Conservation (phyloP, 2,113 vertebrate genomes). For the Thalassoma bifasciatum region DNA sequence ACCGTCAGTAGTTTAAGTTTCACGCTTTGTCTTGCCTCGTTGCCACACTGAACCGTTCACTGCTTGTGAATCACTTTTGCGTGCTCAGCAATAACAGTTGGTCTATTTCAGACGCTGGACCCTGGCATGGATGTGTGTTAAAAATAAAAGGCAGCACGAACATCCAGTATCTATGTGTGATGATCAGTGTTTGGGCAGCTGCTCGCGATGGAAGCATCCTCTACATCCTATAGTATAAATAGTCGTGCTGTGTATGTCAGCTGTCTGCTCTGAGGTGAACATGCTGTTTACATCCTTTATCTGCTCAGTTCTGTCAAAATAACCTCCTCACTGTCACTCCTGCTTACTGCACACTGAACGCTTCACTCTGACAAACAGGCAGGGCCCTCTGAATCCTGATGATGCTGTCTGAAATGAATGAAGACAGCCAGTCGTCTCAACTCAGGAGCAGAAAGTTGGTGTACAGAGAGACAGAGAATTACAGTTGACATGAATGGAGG, state of each 20-base stretch:
- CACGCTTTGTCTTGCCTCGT: background rate
- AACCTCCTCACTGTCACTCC: background rate
- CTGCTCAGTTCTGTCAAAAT: constrained; percentile 22
- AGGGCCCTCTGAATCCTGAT: constrained; percentile 35
- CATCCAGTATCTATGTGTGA: constrained; percentile 14
- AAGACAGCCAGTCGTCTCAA: constrained; percentile 49
- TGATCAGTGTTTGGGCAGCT: constrained; percentile 54
- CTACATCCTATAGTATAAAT: constrained; percentile 33
- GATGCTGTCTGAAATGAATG: constrained; percentile 40
- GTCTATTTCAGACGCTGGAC: constrained; percentile 34
- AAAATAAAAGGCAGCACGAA: constrained; percentile 47
- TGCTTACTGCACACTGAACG: constrained; percentile 19
- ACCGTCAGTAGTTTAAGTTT: background rate
- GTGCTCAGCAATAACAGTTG: constrained; percentile 29
- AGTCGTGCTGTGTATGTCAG: constrained; percentile 9
- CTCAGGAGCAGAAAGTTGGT: constrained; percentile 14
- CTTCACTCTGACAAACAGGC: constrained; percentile 12
- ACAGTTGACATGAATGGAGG: background rate
- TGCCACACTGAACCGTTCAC: constrained; percentile 4
- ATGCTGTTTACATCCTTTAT: constrained; percentile 34
- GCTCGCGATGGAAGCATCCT: constrained; percentile 24
- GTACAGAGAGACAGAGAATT: constrained; percentile 10
- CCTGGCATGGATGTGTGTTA: constrained; percentile 26
- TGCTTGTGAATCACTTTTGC: constrained; percentile 11
- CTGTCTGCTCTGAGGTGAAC: background rate